Evolutionary conservation across 2,888 invertebrate species (phyloP).

Genomic region (Hybos culiciformis): DNA sequence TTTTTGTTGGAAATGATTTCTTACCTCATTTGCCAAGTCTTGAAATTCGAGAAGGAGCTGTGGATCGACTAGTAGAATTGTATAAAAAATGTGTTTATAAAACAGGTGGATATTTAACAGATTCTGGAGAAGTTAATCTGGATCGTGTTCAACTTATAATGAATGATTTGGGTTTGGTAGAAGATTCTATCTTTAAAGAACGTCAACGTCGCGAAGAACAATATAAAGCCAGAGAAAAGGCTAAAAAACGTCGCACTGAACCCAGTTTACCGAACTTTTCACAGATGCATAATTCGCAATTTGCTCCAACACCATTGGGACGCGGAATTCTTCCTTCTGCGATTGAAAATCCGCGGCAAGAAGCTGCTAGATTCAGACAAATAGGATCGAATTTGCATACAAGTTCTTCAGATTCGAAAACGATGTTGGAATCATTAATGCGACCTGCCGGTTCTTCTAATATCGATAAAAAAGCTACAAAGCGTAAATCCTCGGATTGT

Average conservation of each 20-base stretch:
- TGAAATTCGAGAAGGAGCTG: slow-evolving; percentile 94
- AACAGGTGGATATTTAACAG: slow-evolving; percentile 90
- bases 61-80: slow-evolving; percentile 79
- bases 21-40: slow-evolving; percentile 94
- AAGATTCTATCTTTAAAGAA: slow-evolving; percentile 94
- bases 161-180: slow-evolving; percentile 81
- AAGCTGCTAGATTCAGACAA: slow-evolving; percentile 51
- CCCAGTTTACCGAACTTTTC: slow-evolving; percentile 48
- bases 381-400: slow-evolving; percentile 31
- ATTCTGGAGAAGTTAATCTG: slow-evolving; percentile 86
- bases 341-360: slow-evolving; percentile 57
- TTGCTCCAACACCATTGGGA: slow-evolving; percentile 57
- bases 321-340: slow-evolving; percentile 38
- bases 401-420: slow-evolving; percentile 16
- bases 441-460: slow-evolving; percentile 28
- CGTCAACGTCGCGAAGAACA: slow-evolving; percentile 74
- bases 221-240: slow-evolving; percentile 65
- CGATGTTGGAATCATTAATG: slow-evolving; percentile 39
- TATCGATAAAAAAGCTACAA: slow-evolving; percentile 21
- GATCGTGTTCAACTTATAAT: slow-evolving; percentile 90
- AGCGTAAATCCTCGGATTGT: slow-evolving; percentile 37
- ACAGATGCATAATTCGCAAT: slow-evolving; percentile 58
- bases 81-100: slow-evolving; percentile 92
- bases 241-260: slow-evolving; percentile 45
- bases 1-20: slow-evolving; percentile 99